Evolutionary conservation across 1,140 invertebrate species (phyloP).

Genomic region (Sycobia sp.): DNA sequence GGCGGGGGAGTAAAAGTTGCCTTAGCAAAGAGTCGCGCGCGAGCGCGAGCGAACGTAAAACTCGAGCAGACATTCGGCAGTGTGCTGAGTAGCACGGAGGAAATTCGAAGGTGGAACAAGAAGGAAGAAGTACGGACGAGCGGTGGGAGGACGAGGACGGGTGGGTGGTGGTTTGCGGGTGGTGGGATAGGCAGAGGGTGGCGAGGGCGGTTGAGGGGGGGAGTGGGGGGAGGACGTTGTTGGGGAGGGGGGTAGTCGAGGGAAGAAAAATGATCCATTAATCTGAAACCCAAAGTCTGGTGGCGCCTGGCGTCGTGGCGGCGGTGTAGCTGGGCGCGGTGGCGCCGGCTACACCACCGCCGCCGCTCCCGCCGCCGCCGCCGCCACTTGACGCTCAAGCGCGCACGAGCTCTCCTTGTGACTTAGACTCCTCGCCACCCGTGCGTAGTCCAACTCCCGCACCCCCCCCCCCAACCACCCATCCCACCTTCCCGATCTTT

Average conservation of each 20-base stretch:
- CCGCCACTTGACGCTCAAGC: slow-evolving; percentile 47
- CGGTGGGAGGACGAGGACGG: background rate
- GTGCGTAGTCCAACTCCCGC: background rate
- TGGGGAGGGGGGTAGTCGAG: slow-evolving; percentile 6
- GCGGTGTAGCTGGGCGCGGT: slow-evolving; percentile 46
- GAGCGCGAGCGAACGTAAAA: too few species aligned
- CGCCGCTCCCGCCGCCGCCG: too few species aligned
- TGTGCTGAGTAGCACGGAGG: slow-evolving; percentile 23
- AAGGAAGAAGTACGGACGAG: slow-evolving; percentile 32
- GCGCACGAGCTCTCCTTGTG: slow-evolving; percentile 34
- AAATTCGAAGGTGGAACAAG: slow-evolving; percentile 41
- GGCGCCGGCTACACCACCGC: slow-evolving; percentile 44
- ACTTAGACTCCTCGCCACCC: background rate
- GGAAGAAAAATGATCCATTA: slow-evolving; percentile 64
- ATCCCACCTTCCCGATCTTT: background rate
- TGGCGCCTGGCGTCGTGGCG: slow-evolving; percentile 60
- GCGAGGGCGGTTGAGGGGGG: background rate
- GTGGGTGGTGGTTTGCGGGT: background rate
- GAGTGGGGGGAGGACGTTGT: background rate
- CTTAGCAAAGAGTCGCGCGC: slow-evolving; percentile 30
- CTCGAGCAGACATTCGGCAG: slow-evolving; percentile 27
- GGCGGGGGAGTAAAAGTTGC: slow-evolving; percentile 15
- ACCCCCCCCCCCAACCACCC: background rate
- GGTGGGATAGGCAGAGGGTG: slow-evolving; percentile 10
- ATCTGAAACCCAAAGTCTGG: slow-evolving; percentile 63